A percentile compares a stretch with the other conserved stretches of the same genome.
Conservation (phyloP, 2,888 invertebrate species). For the Nemotelus pantherinus region DNA sequence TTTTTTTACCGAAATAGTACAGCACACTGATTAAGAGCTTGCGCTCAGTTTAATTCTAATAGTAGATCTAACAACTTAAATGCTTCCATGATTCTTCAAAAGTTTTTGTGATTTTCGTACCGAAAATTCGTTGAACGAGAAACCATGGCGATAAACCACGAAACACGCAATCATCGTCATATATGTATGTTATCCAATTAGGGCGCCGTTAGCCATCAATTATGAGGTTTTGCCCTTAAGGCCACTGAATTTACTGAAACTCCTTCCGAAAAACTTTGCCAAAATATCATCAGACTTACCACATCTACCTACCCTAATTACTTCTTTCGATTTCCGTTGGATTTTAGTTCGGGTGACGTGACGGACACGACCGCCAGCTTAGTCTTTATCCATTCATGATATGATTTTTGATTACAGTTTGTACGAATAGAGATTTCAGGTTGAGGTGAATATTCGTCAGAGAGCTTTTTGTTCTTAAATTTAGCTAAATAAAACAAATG, state of each 20-base stretch:
- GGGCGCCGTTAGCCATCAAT: conserved; percentile 48
- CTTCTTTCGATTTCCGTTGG: background rate
- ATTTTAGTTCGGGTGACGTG: conserved; percentile 10
- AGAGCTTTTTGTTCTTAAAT: too few relatives aligned
- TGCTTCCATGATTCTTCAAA: too few relatives aligned
- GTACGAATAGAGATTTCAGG: too few relatives aligned
- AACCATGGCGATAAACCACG: background rate
- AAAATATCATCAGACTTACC: background rate
- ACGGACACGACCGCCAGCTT: background rate
- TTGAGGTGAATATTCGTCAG: too few relatives aligned
- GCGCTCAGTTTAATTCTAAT: too few relatives aligned
- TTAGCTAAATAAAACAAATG: too few relatives aligned
- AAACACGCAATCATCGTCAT: conserved; percentile 41
- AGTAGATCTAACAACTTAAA: too few relatives aligned
- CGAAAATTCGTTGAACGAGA: too few relatives aligned
- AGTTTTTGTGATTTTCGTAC: too few relatives aligned
- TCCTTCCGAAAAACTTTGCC: conserved; percentile 22
- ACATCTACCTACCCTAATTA: background rate
- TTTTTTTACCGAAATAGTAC: too few relatives aligned
- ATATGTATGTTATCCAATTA: conserved; percentile 43
- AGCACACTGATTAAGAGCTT: too few relatives aligned
- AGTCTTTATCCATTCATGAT: background rate
- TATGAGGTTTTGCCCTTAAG: conserved; percentile 53
- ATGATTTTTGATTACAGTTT: too few relatives aligned
- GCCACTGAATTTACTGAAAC: conserved; percentile 51